phyloP scores from a whole-genome alignment of 2,888 invertebrate species.

The Xestia rhomboidea region DNA sequence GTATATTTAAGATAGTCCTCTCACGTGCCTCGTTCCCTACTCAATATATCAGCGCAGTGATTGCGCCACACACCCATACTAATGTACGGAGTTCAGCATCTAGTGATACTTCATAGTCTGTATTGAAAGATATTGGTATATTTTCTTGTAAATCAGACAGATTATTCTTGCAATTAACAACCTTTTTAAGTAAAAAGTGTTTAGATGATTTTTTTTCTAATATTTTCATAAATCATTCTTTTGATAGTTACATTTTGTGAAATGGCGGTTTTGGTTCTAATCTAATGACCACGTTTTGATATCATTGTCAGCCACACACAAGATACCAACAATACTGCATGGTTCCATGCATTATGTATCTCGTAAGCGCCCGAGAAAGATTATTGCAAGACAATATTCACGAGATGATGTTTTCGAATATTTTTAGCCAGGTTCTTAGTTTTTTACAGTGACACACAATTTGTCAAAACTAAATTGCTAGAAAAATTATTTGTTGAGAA shows the following conservation, averaged over 20 bases:
- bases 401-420: not conserved
- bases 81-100: conserved; percentile 75
- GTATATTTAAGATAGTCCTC: conserved; percentile 66
- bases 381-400: not conserved
- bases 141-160: not conserved
- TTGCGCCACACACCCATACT: conserved; percentile 79
- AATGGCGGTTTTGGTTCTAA: not conserved
- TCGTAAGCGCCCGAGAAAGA: not conserved
- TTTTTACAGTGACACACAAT: not conserved
- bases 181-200: not conserved
- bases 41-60: conserved; percentile 80
- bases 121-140: conserved; percentile 8
- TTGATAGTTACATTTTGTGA: not conserved
- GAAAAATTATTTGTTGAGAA: not conserved
- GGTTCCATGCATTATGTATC: not conserved
- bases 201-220: not conserved
- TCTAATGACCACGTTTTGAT: not conserved
- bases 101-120: conserved; percentile 25
- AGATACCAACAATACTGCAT: not conserved
- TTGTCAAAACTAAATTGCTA: not conserved
- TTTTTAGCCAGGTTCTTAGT: not conserved
- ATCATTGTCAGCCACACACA: not conserved
- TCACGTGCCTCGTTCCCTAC: conserved; percentile 73
- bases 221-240: not conserved
- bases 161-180: not conserved